Percentiles rank a stretch among this genome's conserved stretches.
Conservation (phyloP, 2,113 vertebrate species). For the Cavia aperea region DNA sequence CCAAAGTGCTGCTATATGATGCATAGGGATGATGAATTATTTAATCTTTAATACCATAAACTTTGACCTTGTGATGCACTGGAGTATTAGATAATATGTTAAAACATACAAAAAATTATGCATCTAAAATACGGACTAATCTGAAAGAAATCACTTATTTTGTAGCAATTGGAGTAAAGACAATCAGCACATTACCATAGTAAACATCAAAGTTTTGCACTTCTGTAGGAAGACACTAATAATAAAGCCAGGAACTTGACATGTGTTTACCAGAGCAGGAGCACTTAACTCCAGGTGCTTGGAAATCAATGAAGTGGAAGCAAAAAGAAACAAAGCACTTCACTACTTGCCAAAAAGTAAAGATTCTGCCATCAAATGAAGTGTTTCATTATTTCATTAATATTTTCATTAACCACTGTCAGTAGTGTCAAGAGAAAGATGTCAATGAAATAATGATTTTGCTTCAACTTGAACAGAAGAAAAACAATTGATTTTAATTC, state of each 20-base stretch:
- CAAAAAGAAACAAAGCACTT: conserved; percentile 31
- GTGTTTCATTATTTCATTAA: conserved; percentile 34
- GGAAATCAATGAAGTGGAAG: neutral
- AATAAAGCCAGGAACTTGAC: neutral
- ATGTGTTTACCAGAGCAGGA: neutral
- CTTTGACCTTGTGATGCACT: neutral
- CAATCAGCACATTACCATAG: neutral
- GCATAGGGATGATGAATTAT: neutral
- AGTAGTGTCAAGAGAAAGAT: conserved; percentile 4
- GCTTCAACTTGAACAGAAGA: conserved; percentile 28
- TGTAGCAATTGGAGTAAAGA: neutral
- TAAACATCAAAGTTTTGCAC: neutral
- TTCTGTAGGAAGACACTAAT: neutral
- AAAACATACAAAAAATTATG: neutral
- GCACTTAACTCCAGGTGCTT: neutral
- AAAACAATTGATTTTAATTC: conserved; percentile 18
- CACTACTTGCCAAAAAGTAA: conserved; percentile 4
- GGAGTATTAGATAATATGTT: neutral
- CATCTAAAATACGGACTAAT: neutral
- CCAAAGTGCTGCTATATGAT: neutral
- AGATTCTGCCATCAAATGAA: neutral
- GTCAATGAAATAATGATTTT: conserved; percentile 38
- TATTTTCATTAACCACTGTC: conserved; percentile 34
- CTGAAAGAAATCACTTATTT: neutral
- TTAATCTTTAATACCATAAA: neutral